A percentile compares a stretch with the other conserved stretches of the same genome.
These are phyloP conservation scores for Eurytoma californica DNA, from an alignment of 2,888 invertebrate genomes.

Conservation along the genomic window DNA sequence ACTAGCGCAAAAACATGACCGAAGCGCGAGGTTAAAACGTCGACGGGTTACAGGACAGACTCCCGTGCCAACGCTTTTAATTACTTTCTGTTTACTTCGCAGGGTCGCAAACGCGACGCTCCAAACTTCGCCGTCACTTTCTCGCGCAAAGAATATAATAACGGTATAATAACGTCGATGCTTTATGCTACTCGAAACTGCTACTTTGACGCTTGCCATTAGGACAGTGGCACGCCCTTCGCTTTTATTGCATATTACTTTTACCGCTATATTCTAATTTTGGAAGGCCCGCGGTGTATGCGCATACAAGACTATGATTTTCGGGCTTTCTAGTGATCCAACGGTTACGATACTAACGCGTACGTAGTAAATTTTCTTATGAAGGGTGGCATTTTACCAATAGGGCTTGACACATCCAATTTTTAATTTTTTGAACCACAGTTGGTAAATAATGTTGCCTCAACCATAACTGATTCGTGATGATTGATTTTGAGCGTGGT, in stretches of 20 bases:
- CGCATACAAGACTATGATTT: neutral
- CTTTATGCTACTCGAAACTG: constrained; percentile 40
- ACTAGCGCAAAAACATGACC: neutral
- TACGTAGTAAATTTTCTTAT: too few relatives aligned
- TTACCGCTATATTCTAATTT: neutral
- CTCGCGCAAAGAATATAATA: constrained; percentile 46
- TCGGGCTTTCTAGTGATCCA: too few relatives aligned
- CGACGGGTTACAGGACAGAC: neutral
- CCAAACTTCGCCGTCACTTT: constrained; percentile 7
- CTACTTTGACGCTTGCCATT: constrained; percentile 25
- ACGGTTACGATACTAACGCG: too few relatives aligned
- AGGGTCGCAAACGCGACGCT: neutral
- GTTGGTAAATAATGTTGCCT: too few relatives aligned
- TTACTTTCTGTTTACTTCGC: constrained; percentile 50
- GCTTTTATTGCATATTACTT: constrained; percentile 20
- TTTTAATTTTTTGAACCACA: too few relatives aligned
- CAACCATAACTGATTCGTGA: too few relatives aligned
- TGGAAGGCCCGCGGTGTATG: neutral
- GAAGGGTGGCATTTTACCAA: too few relatives aligned
- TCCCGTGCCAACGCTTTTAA: constrained; percentile 41
- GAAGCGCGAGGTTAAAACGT: neutral
- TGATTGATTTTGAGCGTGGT: too few relatives aligned
- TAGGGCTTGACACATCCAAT: too few relatives aligned
- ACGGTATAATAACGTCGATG: constrained; percentile 46
- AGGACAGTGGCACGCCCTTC: neutral